phyloP scores from a whole-genome alignment of 1,140 invertebrate species.

The Paralvinella palmiformis region DNA sequence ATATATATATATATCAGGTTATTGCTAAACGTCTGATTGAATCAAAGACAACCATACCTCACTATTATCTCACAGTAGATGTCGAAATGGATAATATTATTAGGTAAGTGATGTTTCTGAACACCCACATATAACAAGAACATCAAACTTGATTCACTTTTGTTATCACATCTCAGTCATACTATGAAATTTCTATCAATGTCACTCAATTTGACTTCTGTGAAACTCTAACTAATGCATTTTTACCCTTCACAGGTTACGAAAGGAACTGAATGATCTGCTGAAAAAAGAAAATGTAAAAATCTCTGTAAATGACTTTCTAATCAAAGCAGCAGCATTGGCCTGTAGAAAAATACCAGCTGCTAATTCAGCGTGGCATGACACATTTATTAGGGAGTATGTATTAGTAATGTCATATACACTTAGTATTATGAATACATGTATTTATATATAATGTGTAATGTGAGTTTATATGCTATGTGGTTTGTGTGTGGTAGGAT shows the following conservation, averaged over 20 bases:
- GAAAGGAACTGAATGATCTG: constrained; percentile 66
- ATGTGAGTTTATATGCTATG: too few species aligned
- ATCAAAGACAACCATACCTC: constrained; percentile 90
- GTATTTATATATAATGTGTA: too few species aligned
- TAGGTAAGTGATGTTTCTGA: constrained; percentile 41
- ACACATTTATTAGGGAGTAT: constrained; percentile 88
- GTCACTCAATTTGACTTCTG: too few species aligned
- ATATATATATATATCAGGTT: too few species aligned
- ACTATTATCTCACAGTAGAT: constrained; percentile 90
- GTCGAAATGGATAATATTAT: constrained; percentile 74
- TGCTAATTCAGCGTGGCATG: constrained; percentile 93
- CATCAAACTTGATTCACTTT: too few species aligned
- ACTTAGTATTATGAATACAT: too few species aligned
- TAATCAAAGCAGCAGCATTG: constrained; percentile 90
- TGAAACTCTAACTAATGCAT: too few species aligned
- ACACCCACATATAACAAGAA: too few species aligned
- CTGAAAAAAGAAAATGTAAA: constrained; percentile 77
- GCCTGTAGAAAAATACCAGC: constrained; percentile 90
- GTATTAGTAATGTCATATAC: constrained; percentile 37
- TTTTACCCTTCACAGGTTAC: constrained; percentile 64
- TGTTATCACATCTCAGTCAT: too few species aligned
- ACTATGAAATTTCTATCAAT: too few species aligned
- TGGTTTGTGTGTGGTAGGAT: too few species aligned
- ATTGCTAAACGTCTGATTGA: constrained; percentile 83
- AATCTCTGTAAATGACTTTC: constrained; percentile 93